Conservation (phyloP, 2,797 vertebrate genomes). For the Enteromius unitaeniatus region DNA sequence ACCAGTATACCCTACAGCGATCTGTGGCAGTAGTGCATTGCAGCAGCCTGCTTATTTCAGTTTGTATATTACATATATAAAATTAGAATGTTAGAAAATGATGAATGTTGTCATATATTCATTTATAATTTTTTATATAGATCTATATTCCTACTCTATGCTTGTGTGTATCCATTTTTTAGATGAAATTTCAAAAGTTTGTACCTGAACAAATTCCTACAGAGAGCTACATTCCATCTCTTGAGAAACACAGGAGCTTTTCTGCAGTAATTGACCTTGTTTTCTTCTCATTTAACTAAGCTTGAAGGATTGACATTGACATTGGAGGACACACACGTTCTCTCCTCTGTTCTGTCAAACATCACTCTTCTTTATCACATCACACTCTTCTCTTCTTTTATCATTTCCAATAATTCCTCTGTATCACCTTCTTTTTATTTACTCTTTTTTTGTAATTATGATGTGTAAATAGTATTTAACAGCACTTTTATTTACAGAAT, state of each 20-base stretch:
- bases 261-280: background rate
- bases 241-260: background rate
- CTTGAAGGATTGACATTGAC: background rate
- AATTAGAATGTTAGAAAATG: background rate
- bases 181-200: too few species aligned
- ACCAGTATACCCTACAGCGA: background rate
- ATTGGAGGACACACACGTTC: slow-evolving; percentile 6
- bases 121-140: background rate
- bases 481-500: background rate
- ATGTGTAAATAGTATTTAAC: background rate
- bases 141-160: background rate
- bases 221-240: background rate
- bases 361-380: background rate
- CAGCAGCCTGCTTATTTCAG: background rate
- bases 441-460: background rate
- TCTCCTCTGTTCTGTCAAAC: background rate
- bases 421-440: background rate
- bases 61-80: background rate
- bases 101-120: background rate
- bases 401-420: background rate
- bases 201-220: background rate
- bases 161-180: background rate
- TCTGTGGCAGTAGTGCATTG: background rate
- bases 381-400: background rate
- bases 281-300: background rate